Conservation (phyloP, 2,113 vertebrate genomes). For the Malurus elegans region DNA sequence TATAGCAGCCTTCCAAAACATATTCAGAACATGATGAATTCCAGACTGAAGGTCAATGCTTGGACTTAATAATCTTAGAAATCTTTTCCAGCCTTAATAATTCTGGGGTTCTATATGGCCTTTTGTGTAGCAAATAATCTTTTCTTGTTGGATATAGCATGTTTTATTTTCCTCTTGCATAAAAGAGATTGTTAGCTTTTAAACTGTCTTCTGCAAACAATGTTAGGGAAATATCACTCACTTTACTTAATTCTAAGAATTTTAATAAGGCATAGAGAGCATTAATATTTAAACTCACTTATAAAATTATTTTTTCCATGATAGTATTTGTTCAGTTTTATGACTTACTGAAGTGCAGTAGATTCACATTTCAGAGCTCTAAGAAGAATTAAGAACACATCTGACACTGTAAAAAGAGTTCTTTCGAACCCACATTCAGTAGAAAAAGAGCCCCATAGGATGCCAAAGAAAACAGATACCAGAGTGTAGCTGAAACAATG, state of each 20-base stretch:
- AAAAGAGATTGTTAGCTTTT: conserved; percentile 31
- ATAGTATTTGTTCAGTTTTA: conserved; percentile 60
- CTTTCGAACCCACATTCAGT: not conserved
- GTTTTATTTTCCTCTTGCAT: not conserved
- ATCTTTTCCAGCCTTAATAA: not conserved
- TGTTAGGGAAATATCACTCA: conserved; percentile 38
- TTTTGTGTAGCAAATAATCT: not conserved
- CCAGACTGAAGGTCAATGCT: not conserved
- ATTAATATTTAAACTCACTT: conserved; percentile 69
- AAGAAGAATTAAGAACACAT: conserved; percentile 24
- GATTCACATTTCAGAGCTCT: not conserved
- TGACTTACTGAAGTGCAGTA: conserved; percentile 24
- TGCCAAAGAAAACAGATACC: not conserved
- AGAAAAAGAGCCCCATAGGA: not conserved
- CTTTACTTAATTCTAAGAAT: conserved; percentile 63
- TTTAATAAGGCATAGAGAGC: conserved; percentile 22
- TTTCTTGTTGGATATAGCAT: not conserved
- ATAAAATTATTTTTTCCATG: conserved; percentile 34
- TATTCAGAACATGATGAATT: not conserved
- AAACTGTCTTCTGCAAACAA: conserved; percentile 39
- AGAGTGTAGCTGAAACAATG: not conserved
- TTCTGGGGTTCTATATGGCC: not conserved
- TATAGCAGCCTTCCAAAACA: not conserved
- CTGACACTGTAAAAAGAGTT: not conserved
- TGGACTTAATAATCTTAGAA: not conserved